Percentiles rank a stretch among this genome's conserved stretches.
These are phyloP conservation scores for Anthoscopus minutus DNA, from an alignment of 2,113 vertebrate genomes.

Conservation along the genomic window DNA sequence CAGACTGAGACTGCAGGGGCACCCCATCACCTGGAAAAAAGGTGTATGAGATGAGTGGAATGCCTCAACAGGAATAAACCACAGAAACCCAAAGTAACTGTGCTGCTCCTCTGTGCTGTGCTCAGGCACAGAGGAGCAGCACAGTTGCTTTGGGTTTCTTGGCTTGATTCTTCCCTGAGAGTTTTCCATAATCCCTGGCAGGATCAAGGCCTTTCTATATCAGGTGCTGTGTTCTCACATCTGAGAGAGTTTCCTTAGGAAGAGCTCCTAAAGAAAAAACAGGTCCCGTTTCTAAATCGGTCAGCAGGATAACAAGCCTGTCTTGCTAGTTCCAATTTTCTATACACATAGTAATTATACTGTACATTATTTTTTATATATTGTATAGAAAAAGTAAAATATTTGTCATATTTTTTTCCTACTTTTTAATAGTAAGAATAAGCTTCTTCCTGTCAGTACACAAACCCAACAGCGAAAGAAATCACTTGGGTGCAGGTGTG, in stretches of 20 bases:
- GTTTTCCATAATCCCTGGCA: not conserved
- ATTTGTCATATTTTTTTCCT: not conserved
- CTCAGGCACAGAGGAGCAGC: no score
- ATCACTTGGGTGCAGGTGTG: rapidly evolving
- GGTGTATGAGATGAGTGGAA: not conserved
- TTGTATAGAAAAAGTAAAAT: not conserved
- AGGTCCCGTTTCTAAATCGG: not conserved
- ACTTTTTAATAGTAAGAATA: not conserved
- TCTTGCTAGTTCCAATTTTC: not conserved
- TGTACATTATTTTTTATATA: not conserved
- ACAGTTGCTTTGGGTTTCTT: no score
- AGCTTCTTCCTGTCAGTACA: not conserved
- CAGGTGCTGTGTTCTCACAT: not conserved
- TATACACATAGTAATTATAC: not conserved
- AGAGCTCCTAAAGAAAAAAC: not conserved
- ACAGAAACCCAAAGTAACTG: not conserved
- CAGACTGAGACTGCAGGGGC: not conserved
- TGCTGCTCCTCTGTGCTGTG: not conserved
- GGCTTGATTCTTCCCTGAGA: not conserved
- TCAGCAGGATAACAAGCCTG: not conserved
- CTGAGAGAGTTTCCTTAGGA: not conserved
- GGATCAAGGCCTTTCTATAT: not conserved
- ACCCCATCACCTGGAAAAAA: not conserved
- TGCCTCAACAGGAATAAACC: not conserved
- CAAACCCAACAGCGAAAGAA: not conserved